Conservation (phyloP, 2,113 vertebrate species). For the Salminus brasiliensis region DNA sequence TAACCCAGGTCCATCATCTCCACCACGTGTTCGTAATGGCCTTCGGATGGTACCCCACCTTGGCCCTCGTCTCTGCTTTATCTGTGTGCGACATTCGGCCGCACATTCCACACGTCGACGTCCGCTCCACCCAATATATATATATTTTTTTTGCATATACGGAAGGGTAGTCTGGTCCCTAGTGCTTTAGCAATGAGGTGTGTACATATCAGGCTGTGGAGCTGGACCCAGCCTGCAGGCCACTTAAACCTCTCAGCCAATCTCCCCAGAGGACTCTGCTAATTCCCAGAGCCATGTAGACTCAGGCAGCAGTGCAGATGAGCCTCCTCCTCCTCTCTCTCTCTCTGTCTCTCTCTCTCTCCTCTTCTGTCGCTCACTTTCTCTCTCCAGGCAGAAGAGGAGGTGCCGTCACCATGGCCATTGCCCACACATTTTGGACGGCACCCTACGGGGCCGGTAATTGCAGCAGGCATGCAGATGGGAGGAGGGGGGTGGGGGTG, state of each 20-base stretch:
- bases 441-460: slow-evolving; percentile 51
- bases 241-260: slow-evolving; percentile 19
- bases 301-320: slow-evolving; percentile 35
- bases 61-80: slow-evolving; percentile 1
- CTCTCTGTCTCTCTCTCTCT: not conserved
- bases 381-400: slow-evolving; percentile 16
- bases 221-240: slow-evolving; percentile 7
- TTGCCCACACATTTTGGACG: slow-evolving; percentile 43
- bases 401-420: not conserved
- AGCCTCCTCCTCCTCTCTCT: not conserved
- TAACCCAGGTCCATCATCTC: not conserved
- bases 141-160: slow-evolving; percentile 22
- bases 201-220: slow-evolving; percentile 8
- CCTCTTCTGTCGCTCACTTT: no score
- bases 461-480: slow-evolving; percentile 49
- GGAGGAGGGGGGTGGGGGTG: slow-evolving; percentile 17
- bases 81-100: slow-evolving; percentile 2
- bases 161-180: not conserved
- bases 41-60: not conserved
- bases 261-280: slow-evolving; percentile 26
- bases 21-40: not conserved
- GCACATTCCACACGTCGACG: slow-evolving; percentile 10
- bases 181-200: slow-evolving; percentile 7
- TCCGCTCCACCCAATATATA: not conserved
- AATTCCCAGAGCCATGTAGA: slow-evolving; percentile 21